Percentiles rank a stretch among this genome's conserved stretches.
These are phyloP conservation scores for Liparis tanakae DNA, from an alignment of 2,797 vertebrate genomes.

Conservation along the genomic window DNA sequence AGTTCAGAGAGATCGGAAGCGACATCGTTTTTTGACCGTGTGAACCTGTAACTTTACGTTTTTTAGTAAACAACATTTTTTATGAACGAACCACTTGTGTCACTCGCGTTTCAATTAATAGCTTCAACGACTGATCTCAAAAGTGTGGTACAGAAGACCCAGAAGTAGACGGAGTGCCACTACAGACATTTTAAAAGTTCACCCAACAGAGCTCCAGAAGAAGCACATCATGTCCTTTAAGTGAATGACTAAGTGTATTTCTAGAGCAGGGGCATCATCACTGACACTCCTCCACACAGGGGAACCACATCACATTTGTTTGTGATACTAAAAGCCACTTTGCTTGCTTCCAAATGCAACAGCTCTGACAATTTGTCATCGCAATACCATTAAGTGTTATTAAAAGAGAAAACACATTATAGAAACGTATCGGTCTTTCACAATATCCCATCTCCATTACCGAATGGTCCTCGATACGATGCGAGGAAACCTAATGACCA, in stretches of 20 bases:
- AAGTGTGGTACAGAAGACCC: too few species aligned
- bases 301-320: constrained; percentile 45
- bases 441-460: constrained; percentile 49
- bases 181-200: constrained; percentile 22
- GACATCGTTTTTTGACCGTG: too few species aligned
- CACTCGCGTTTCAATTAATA: too few species aligned
- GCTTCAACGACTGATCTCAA: too few species aligned
- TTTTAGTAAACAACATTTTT: too few species aligned
- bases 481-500: constrained; percentile 38
- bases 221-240: constrained; percentile 30
- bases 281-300: constrained; percentile 33
- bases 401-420: constrained; percentile 48
- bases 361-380: constrained; percentile 47
- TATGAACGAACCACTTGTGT: too few species aligned
- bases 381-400: constrained; percentile 51
- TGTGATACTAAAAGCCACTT: constrained; percentile 49
- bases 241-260: constrained; percentile 41
- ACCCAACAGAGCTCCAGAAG: constrained; percentile 30
- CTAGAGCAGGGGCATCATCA: constrained; percentile 25
- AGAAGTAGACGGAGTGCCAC: too few species aligned
- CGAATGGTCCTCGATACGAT: constrained; percentile 32
- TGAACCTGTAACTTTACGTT: too few species aligned
- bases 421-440: constrained; percentile 33
- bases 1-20: too few species aligned
- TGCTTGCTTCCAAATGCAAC: constrained; percentile 41